These are phyloP conservation scores for Panthera tigris DNA, from an alignment of 2,113 vertebrate species.

Conservation along the genomic window DNA sequence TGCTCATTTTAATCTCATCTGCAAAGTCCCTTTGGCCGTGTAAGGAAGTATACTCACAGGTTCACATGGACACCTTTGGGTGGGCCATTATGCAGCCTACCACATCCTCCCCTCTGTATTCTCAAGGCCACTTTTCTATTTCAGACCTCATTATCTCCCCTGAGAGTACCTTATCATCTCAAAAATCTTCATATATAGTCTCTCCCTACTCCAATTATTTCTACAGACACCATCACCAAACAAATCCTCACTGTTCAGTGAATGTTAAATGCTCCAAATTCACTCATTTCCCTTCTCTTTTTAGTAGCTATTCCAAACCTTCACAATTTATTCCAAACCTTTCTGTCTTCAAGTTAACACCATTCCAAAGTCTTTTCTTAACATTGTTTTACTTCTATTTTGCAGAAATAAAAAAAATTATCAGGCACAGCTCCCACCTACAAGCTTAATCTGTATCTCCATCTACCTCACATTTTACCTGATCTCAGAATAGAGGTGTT, in stretches of 20 bases:
- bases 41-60: background rate
- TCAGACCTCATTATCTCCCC: background rate
- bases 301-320: background rate
- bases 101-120: background rate
- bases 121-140: background rate
- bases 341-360: background rate
- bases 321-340: background rate
- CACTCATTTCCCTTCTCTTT: background rate
- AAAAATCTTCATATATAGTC: background rate
- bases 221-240: slow-evolving; percentile 38
- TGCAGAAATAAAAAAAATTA: background rate
- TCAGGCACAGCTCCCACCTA: background rate
- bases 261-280: background rate
- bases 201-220: background rate
- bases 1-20: background rate
- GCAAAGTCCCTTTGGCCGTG: background rate
- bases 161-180: background rate
- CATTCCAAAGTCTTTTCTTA: background rate
- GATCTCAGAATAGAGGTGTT: background rate
- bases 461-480: background rate
- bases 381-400: background rate
- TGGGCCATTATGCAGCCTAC: background rate
- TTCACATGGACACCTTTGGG: background rate
- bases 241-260: background rate
- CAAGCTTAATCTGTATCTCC: background rate